phyloP scores from a whole-genome alignment of 2,797 vertebrate species.

The Gymnoscopelus braueri region DNA sequence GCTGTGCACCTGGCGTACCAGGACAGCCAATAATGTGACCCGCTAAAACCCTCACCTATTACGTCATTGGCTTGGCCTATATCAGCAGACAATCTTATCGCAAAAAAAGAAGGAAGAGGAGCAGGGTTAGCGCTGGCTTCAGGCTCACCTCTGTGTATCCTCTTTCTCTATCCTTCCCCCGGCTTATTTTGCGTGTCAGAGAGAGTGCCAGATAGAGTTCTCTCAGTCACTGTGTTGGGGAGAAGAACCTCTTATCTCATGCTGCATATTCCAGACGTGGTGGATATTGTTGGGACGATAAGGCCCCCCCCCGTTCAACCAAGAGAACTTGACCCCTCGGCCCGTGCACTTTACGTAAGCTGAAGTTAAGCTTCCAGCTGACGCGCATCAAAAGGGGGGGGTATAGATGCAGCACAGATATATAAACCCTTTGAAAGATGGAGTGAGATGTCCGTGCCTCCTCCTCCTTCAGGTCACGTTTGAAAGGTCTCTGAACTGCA shows the following conservation, averaged over 20 bases:
- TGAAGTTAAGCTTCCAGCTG: conserved; percentile 2
- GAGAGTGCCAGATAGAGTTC: too few relatives aligned
- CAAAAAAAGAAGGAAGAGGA: conserved; percentile 24
- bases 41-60: conserved; percentile 42
- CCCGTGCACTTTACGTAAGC: too few relatives aligned
- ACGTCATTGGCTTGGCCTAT: conserved; percentile 44
- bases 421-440: neutral
- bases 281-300: too few relatives aligned
- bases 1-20: conserved; percentile 52
- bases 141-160: conserved; percentile 35
- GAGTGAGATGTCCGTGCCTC: conserved; percentile 8
- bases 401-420: conserved; percentile 3
- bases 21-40: conserved; percentile 48
- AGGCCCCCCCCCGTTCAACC: too few relatives aligned
- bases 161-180: conserved; percentile 15
- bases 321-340: too few relatives aligned
- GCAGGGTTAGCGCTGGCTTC: conserved; percentile 38
- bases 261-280: too few relatives aligned
- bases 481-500: conserved; percentile 19
- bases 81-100: conserved; percentile 71
- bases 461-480: conserved; percentile 6
- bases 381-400: conserved; percentile 6
- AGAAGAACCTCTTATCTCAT: too few relatives aligned
- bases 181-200: too few relatives aligned
- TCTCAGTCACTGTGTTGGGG: too few relatives aligned